Evolutionary conservation across 2,113 vertebrate species (phyloP).

Genomic region (Nansenia antarctica): DNA sequence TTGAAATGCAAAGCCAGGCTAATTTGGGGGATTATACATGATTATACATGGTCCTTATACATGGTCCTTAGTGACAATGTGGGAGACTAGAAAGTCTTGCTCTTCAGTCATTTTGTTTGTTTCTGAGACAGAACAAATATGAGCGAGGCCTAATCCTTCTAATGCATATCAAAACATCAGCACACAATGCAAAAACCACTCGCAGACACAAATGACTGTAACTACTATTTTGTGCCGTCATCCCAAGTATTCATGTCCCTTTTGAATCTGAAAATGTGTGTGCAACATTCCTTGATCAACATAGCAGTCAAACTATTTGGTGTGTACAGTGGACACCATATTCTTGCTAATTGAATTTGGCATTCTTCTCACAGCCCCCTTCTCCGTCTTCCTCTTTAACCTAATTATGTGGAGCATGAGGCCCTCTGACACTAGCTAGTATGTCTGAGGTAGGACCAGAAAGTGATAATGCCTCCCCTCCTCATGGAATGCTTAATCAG

Average conservation of each 20-base stretch:
- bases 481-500: not conserved
- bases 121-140: not conserved
- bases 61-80: not conserved
- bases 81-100: not conserved
- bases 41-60: too few species aligned
- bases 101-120: not conserved
- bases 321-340: too few species aligned
- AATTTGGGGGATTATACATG: not conserved
- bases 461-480: not conserved
- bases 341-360: not conserved
- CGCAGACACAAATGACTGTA: not conserved
- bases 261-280: too few species aligned
- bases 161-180: too few species aligned
- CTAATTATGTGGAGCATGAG: not conserved
- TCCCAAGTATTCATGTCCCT: too few species aligned
- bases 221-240: not conserved
- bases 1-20: slow-evolving; percentile 4
- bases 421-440: not conserved
- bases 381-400: slow-evolving; percentile 2
- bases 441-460: too few species aligned
- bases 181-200: not conserved
- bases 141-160: too few species aligned
- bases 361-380: not conserved
- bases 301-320: too few species aligned
- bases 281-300: too few species aligned